Evolutionary conservation across 64 coral and sea anemone species (phyloP).

Genomic region (Dendrophyllia cribrosa): DNA sequence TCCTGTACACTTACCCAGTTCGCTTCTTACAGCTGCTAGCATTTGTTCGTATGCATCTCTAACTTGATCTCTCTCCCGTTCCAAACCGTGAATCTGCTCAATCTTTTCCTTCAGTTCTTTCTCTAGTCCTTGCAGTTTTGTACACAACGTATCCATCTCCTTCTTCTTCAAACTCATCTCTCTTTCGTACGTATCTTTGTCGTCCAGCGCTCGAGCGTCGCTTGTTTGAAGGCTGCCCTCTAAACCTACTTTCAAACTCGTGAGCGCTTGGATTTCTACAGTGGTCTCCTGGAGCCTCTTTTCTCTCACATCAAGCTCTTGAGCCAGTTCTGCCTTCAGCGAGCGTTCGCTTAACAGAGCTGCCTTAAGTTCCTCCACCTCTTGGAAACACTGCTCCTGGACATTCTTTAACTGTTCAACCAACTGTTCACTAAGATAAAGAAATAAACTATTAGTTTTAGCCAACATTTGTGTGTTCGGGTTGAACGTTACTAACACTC

Average conservation of each 20-base stretch:
- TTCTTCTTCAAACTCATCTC: conserved; percentile 27
- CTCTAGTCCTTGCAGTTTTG: not conserved
- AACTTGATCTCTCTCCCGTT: conserved; percentile 21
- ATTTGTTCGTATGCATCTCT: conserved; percentile 63
- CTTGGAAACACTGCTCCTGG: conserved; percentile 37
- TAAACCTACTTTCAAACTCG: conserved; percentile 24
- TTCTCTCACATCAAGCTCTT: conserved; percentile 44
- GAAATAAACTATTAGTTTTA: not conserved
- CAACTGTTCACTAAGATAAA: not conserved
- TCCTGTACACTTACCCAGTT: conserved; percentile 27
- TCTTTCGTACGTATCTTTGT: not conserved
- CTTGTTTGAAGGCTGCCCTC: conserved; percentile 44
- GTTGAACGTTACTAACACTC: not conserved
- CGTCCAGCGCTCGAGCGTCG: conserved; percentile 12
- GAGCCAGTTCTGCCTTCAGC: conserved; percentile 6
- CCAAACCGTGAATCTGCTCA: not conserved
- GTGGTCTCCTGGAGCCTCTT: conserved; percentile 16
- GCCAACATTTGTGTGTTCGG: not conserved
- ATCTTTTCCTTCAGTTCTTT: conserved; percentile 2
- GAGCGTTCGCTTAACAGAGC: conserved; percentile 9
- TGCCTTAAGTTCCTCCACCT: conserved; percentile 19
- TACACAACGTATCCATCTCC: not conserved
- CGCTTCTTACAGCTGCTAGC: conserved; percentile 45
- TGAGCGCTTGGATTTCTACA: conserved; percentile 17
- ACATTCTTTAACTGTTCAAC: conserved; percentile 27